Evolutionary conservation across 2,888 invertebrate genomes (phyloP), one percentile per base, ranked within the genome.

Genomic region (Dugesia japonica): DNA sequence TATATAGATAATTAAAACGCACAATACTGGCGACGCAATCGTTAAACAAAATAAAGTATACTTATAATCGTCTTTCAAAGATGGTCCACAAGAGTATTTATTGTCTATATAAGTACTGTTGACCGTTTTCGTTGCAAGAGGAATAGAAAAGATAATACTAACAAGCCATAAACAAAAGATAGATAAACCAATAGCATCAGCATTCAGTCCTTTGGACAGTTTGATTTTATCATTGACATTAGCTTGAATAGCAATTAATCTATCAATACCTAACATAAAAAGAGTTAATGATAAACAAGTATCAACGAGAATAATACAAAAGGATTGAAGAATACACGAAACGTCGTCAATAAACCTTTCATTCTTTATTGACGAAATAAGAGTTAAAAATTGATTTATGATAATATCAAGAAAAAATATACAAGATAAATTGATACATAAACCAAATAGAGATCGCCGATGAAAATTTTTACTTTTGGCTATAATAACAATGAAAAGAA

Each of bases 191-290:
- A 56, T 56, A 9, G 56, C 56, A 56, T 56, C 56, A 20, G n/a
- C 23, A 56, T 56, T 56, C 56, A 56, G n/a, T 56, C 56, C 56
- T 56, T 56, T 56, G 56, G 56, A 4, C n/a, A 56, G 56, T 56
- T 56, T n/a, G 17, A n/a, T 56, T 56, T 56, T 56, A 23, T 56
- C 56, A 56, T 56, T 56, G 1, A 56, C 1, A n/a, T 56, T 56
- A 56, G 56, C 56, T 13, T n/a, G n/a, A n/a, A 56, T n/a, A 20
- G 56, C 4, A 56, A 56, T 56, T 7, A 56, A 56, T 56, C 56
- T n/a, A n/a, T 56, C 56, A 56, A 56, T 56, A 1, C 56, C 56
- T 9, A 56, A 56, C 56, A 56, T 56, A 56, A 56, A 56, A 4
- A 56, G 56, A 56, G 56, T 56, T n/a, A 56, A 56, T 9, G 56